Evolutionary conservation across 2,888 invertebrate species (phyloP), one percentile per base, ranked within the genome.

Genomic region (Ceraclea dissimilis): DNA sequence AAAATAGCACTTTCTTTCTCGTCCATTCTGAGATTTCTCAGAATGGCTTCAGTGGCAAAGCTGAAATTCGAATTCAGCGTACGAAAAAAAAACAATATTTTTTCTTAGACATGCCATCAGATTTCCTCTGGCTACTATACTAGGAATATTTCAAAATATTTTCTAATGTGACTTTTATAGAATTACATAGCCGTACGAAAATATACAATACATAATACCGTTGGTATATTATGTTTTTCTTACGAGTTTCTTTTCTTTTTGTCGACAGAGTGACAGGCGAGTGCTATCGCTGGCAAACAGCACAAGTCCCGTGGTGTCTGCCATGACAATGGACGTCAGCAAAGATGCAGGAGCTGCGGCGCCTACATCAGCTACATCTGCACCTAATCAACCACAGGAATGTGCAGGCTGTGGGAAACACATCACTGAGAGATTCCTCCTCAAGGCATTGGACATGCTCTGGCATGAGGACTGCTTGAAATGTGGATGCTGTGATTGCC

Each of bases 391-490:
- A 26, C 51, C 61, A 10, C 65, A 91, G 76, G 88, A 93, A 66
- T 96, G 95, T 72, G 93, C 93, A 52, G 94, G 94, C 31, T 97
- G 96, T 74, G 90, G 90, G 69, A 95, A 95, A 75, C 86, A 88
- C 67, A 97, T 97, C 69, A 90, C 90, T 34, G 96, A 94, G 71
- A 83, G 93, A 66, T 94, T 85, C 71, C 80, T 95, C 64, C 82
- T 96, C 67, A 92, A 93, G 72, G 95, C 96, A 2, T 74, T 96
- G 68, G 95, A 96, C 72, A 85, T 92, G 75, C 86, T 88, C 69
- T 97, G 97, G 96, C 97, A 97, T 73, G 97, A 97, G 72, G 96
- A 97, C 76, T 97, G 97, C 72, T 83, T 97, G 60, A 97, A 96
- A 74, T 94, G 94, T 71, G 93, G 93, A 65, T 96, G 96, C 77